Evolutionary conservation across 2,888 invertebrate genomes (phyloP).

Genomic region (Rhimphoctona megacephalus): DNA sequence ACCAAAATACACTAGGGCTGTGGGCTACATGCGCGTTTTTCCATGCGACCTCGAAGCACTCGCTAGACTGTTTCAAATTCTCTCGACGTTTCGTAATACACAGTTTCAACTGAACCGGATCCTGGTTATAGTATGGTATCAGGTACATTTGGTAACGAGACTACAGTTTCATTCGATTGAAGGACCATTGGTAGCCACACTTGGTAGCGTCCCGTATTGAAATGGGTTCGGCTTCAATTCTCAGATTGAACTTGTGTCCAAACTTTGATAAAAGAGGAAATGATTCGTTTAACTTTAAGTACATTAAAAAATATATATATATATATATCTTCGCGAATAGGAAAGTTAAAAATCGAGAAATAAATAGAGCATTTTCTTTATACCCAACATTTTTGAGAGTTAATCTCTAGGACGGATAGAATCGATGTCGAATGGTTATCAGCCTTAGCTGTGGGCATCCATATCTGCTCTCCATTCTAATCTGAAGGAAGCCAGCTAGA

Average conservation of each 20-base stretch:
- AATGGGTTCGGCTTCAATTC: not conserved
- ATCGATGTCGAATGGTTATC: no score
- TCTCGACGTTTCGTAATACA: not conserved
- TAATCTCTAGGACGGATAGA: not conserved
- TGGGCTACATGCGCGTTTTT: not conserved
- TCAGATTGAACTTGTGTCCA: not conserved
- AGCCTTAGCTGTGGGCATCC: no score
- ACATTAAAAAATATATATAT: not conserved
- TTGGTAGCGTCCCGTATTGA: not conserved
- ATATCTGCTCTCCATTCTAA: no score
- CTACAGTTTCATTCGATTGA: slow-evolving; percentile 28
- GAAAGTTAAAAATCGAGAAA: not conserved
- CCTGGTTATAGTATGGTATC: not conserved
- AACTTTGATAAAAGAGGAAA: not conserved
- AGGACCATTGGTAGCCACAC: slow-evolving; percentile 14
- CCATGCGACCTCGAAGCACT: slow-evolving; percentile 2
- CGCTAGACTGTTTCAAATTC: slow-evolving; percentile 6
- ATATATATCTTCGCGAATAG: not conserved
- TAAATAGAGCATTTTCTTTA: no score
- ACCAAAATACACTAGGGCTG: not conserved
- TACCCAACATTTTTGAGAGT: not conserved
- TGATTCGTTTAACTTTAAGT: no score
- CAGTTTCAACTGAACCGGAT: slow-evolving; percentile 2
- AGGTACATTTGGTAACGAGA: slow-evolving; percentile 51
- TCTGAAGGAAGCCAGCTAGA: no score